Evolutionary conservation across 2,113 vertebrate genomes (phyloP).

Genomic region (Promerops cafer): DNA sequence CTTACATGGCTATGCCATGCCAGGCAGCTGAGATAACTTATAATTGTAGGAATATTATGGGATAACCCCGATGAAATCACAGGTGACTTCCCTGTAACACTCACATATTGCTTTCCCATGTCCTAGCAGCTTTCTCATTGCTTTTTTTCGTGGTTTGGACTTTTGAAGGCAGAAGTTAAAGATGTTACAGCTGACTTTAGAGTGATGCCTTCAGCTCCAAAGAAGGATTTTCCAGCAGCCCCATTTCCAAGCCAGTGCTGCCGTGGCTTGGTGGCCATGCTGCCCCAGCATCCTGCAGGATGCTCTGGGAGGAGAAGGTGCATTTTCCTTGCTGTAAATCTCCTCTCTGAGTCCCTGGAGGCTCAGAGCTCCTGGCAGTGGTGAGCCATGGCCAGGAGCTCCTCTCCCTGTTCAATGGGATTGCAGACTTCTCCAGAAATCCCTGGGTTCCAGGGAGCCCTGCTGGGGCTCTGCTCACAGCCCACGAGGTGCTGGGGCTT

Average conservation of each 20-base stretch:
- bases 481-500: not conserved
- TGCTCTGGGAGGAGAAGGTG: too few relatives aligned
- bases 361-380: not conserved
- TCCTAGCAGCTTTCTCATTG: not conserved
- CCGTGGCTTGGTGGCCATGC: rapidly evolving
- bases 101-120: not conserved
- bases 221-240: not conserved
- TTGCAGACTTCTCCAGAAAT: not conserved
- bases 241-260: not conserved
- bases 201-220: not conserved
- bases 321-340: not conserved
- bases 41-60: not conserved
- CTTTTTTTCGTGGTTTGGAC: not conserved
- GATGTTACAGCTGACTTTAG: not conserved
- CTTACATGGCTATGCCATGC: not conserved
- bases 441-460: rapidly evolving
- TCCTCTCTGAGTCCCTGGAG: not conserved
- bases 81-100: not conserved
- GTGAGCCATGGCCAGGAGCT: not conserved
- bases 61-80: not conserved
- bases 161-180: not conserved
- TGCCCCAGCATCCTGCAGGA: not conserved
- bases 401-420: not conserved
- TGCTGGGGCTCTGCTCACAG: not conserved
- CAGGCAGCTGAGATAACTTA: not conserved